Base-by-base conservation (phyloP, 2,113 vertebrate genomes). In the Etheostoma spectabile region DNA sequence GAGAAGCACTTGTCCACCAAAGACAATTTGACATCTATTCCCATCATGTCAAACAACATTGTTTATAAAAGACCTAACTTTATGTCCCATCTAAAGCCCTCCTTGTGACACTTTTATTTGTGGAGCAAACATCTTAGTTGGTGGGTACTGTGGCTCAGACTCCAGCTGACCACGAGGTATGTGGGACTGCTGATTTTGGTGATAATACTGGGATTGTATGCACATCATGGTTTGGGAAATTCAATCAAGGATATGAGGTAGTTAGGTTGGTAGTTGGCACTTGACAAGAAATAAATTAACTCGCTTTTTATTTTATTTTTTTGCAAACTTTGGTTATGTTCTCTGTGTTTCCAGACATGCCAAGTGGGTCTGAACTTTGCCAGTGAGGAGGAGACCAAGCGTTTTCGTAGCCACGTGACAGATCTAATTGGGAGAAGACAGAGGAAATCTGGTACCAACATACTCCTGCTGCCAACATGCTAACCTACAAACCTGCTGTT, bases 311-410 rank as follows among this genome's bases (percentile, higher is more conserved):
- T 11, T 56, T 19, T 12, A 5, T n/a, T 8, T 52, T 35, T 5
- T 21, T 24, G 42, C 27, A 57, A 48, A 56, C 46, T 16, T 45
- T 38, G 55, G 5, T 45, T 67, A 16, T 79, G 45, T 49, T 49
- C 12, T 77, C 10, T 85, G 46, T 55, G 19, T 83, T 91, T 45
- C 14, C 91, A 99, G 98, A 90, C 95, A 66, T 97, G 95, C 95
- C 97, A 99, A 93, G 95, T 99, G 93, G 98, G 97, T 91, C 95
- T 99, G 93, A 99, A 99, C 95, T 99, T 99, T 94, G 95, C 97
- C 93, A 98, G 80, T 77, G 98, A 99, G 93, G 97, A 99, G 90
- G 98, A 99, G 94, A 95, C 96, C 92, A 97, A 96, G 92, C 95
- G 92, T 86, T 99, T 99, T 91, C 93, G 94, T 64, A 85, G 70